phyloP scores from a whole-genome alignment of 2,888 invertebrate species.

The Tillus elongatus region DNA sequence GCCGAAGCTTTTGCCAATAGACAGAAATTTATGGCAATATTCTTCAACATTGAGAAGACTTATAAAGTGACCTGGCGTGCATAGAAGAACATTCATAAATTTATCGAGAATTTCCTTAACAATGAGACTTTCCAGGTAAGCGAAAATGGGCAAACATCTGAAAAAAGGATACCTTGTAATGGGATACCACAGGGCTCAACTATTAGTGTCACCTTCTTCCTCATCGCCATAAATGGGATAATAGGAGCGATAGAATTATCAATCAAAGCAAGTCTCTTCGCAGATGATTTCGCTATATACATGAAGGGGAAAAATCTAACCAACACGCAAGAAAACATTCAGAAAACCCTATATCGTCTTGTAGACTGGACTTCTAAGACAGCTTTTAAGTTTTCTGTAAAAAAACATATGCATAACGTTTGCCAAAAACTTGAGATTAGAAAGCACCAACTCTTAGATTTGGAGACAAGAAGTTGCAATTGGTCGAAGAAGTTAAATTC shows the following conservation, averaged over 20 bases:
- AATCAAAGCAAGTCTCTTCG: slow-evolving; percentile 13
- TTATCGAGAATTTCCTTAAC: slow-evolving; percentile 9
- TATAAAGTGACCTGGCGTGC: too few relatives aligned
- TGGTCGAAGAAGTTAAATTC: too few relatives aligned
- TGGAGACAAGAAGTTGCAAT: too few relatives aligned
- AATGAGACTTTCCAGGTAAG: slow-evolving; percentile 12
- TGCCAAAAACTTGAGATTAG: too few relatives aligned
- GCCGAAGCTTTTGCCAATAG: too few relatives aligned
- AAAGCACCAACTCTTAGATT: too few relatives aligned
- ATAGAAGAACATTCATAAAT: too few relatives aligned
- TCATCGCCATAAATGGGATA: slow-evolving; percentile 18
- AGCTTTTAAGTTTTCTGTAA: slow-evolving; percentile 16
- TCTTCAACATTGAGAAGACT: too few relatives aligned
- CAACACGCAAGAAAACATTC: slow-evolving; percentile 9
- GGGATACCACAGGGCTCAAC: slow-evolving; percentile 20
- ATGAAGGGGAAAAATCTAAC: slow-evolving; percentile 12
- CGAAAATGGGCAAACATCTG: slow-evolving; percentile 6
- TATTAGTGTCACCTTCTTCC: slow-evolving; percentile 18
- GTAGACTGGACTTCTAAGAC: slow-evolving; percentile 8
- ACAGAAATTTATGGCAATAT: too few relatives aligned
- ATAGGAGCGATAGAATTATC: slow-evolving; percentile 7
- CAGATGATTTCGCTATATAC: slow-evolving; percentile 17
- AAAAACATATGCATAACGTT: too few relatives aligned
- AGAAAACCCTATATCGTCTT: slow-evolving; percentile 14
- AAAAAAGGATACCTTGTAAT: slow-evolving; percentile 11